These are phyloP conservation scores for Empidonax traillii DNA, from an alignment of 2,113 vertebrate genomes.

Conservation along the genomic window DNA sequence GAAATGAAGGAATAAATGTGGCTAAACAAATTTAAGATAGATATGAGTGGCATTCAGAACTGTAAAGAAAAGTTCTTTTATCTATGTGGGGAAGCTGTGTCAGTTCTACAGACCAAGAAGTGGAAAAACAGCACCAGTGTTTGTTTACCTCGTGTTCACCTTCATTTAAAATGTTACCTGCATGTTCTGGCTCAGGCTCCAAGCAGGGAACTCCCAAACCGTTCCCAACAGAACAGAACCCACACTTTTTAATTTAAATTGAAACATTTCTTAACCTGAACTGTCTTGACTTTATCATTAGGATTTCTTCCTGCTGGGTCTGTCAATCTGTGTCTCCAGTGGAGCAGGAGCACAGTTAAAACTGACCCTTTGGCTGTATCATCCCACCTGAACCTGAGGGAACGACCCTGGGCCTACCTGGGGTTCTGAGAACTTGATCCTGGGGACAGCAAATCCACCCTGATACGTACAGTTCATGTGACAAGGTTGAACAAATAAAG, in stretches of 20 bases:
- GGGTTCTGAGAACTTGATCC: neutral
- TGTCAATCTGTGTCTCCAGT: neutral
- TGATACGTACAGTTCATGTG: neutral
- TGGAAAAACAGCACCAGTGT: neutral
- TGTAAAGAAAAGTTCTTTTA: neutral
- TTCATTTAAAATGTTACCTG: neutral
- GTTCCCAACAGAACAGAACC: neutral
- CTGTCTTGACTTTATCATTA: neutral
- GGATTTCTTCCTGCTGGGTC: neutral
- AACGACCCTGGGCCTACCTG: neutral
- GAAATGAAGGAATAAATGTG: neutral
- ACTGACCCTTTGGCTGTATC: neutral
- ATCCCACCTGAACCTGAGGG: neutral
- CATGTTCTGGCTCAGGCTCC: neutral
- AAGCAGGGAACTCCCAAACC: neutral
- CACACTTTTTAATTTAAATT: neutral
- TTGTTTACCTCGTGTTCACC: neutral
- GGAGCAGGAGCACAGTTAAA: neutral
- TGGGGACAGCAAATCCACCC: neutral
- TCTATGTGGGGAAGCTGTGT: neutral
- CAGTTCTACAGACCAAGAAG: neutral
- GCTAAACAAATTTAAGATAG: neutral
- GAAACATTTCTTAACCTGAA: slow-evolving; percentile 11
- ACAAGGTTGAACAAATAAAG: neutral
- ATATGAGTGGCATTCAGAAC: neutral